Base-by-base conservation (phyloP, 30 jellyfish, hydroid and myxozoan genomes). In the Pseudorhiza aurosa region DNA sequence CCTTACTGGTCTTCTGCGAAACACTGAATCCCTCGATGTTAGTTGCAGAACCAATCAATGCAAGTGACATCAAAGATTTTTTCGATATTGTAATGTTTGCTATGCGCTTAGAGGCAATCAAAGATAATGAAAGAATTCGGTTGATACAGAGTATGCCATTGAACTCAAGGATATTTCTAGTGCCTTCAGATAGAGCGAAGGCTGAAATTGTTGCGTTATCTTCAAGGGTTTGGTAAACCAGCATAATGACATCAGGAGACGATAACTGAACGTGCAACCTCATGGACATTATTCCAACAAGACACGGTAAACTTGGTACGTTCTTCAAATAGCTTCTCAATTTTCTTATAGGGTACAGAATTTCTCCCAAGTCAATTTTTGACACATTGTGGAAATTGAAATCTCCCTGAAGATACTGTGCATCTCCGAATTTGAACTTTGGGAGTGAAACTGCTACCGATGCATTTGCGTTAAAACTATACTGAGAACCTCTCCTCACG, bases 11-110 rank as follows among this genome's bases (percentile, higher is more conserved):
- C 25, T 33, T 19, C 37, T 80, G 91, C 8, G 56, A n/a, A 21
- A 70, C 91, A 35, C 91, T 80, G 83, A 80, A 80, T n/a, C 91
- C 91, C 53, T 80, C 84, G n/a, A 80, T 71, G 58, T 64, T 45
- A 18, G 6, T 9, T 8, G 70, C 28, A 17, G 30, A 26, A 58
- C 65, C 77, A 51, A 65, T 47, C 53, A 80, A 35, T 22, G 77
- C 82, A 49, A 80, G 65, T 1, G 77, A 45, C 17, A 64, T 33
- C 9, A 68, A 21, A 19, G 91, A 80, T 17, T 35, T 47, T 14
- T 35, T 39, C 19, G 44, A 12, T 0, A 80, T 18, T 5, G 91
- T 80, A 26, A 62, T 15, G 31, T 55, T 80, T n/a, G n/a, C n/a
- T 47, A 65, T 25, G 19, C 15, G 11, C 8, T 27, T 3, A 14